A percentile compares a stretch with the other conserved stretches of the same genome.
Evolutionary conservation across 2,888 invertebrate genomes (phyloP).

Genomic region (Coelinius sp.): DNA sequence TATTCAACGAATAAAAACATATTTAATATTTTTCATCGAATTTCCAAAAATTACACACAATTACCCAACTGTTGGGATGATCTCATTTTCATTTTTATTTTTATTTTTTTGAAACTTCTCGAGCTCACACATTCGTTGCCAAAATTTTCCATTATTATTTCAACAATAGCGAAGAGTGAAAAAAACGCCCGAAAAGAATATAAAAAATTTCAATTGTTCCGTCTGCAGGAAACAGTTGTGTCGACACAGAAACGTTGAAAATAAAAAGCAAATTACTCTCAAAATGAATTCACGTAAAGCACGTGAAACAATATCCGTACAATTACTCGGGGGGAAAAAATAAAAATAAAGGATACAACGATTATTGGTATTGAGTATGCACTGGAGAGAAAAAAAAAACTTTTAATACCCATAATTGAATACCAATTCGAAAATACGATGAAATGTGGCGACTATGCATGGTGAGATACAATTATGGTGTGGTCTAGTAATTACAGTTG

Average conservation of each 20-base stretch:
- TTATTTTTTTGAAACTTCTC: not conserved
- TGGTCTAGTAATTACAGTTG: slow-evolving; percentile 53
- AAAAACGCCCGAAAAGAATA: not conserved
- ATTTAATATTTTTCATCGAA: no score
- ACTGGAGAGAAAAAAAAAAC: slow-evolving; percentile 6
- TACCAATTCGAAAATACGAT: slow-evolving; percentile 46
- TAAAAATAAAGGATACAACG: not conserved
- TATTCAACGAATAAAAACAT: no score
- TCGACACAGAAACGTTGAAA: not conserved
- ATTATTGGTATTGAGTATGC: slow-evolving; percentile 9
- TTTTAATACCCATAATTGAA: slow-evolving; percentile 53
- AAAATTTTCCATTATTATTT: slow-evolving; percentile 11
- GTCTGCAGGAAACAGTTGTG: slow-evolving; percentile 11
- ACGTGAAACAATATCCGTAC: slow-evolving; percentile 19
- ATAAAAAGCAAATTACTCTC: slow-evolving; percentile 3
- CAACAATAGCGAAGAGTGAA: not conserved
- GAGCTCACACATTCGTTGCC: not conserved
- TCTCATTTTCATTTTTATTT: not conserved
- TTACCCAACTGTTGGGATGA: no score
- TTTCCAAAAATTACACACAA: no score
- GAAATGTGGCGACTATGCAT: slow-evolving; percentile 38
- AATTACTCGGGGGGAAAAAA: not conserved
- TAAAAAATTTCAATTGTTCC: slow-evolving; percentile 12
- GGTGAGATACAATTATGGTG: slow-evolving; percentile 50
- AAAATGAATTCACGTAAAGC: slow-evolving; percentile 23